Evolutionary conservation across 2,888 invertebrate genomes (phyloP).

Genomic region (Drosophila basisetae): DNA sequence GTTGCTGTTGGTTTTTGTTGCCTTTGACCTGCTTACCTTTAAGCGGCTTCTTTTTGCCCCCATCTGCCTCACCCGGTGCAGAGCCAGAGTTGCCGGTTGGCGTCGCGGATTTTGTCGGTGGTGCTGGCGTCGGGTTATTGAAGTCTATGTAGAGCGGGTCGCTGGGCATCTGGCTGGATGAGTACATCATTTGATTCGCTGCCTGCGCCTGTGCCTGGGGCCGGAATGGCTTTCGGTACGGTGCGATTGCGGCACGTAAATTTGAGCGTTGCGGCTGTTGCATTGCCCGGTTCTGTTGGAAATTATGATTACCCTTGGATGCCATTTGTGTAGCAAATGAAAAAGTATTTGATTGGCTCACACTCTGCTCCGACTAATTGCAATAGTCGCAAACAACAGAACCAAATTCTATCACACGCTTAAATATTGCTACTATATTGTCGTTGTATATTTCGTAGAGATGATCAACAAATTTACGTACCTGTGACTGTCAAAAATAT

Average conservation of each 20-base stretch:
- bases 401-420: slow-evolving; percentile 46
- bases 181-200: slow-evolving; percentile 81
- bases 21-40: slow-evolving; percentile 61
- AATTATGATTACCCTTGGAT: slow-evolving; percentile 65
- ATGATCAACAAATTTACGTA: slow-evolving; percentile 33
- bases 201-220: slow-evolving; percentile 20
- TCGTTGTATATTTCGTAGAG: slow-evolving; percentile 43
- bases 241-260: slow-evolving; percentile 58
- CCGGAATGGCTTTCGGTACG: slow-evolving; percentile 73
- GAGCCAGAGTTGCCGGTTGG: slow-evolving; percentile 9
- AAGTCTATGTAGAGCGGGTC: slow-evolving; percentile 85
- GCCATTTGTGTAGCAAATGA: slow-evolving; percentile 45
- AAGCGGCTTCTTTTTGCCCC: slow-evolving; percentile 62
- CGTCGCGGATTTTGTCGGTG: slow-evolving; percentile 1
- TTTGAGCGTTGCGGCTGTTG: slow-evolving; percentile 64
- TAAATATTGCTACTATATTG: slow-evolving; percentile 49
- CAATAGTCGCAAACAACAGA: slow-evolving; percentile 20
- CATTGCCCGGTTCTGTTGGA: slow-evolving; percentile 62
- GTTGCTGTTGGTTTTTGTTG: slow-evolving; percentile 47
- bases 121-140: slow-evolving; percentile 80
- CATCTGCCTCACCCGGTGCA: slow-evolving; percentile 33
- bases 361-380: slow-evolving; percentile 18
- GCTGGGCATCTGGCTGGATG: slow-evolving; percentile 84
- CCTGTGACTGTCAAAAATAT: slow-evolving; percentile 30
- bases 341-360: slow-evolving; percentile 5